Base-by-base conservation (phyloP, 2,888 invertebrate species). In the Drosophila infuscata region DNA sequence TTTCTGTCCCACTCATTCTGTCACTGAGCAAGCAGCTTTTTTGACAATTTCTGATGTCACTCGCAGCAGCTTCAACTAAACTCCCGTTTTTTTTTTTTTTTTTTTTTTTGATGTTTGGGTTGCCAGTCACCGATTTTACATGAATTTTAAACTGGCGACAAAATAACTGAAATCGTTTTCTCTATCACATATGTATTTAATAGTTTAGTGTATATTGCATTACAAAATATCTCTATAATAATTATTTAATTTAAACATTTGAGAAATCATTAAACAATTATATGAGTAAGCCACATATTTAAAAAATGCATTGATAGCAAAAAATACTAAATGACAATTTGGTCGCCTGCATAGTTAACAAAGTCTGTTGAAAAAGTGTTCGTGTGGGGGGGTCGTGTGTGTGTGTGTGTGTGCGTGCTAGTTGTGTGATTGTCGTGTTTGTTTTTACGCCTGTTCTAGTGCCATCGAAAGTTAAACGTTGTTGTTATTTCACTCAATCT, bases 381-480 rank as follows among this genome's bases (percentile, higher is more conserved):
- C 29, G n/a, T 12, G 54, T 38, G 35, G 4, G n/a, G 20, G 20
- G 0, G 6, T 15, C 4, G 43, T 43, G 20, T 20, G 11, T 29
- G 17, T 29, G 36, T 36, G 29, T 5, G 0, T 29, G 17, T 51
- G 49, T 36, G 25, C 29, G 53, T 51, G 59, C 36, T 51, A 46
- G 43, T 48, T n/a, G 51, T 36, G n/a, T 29, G 36, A 36, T 41
- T 51, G 64, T 64, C 53, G 54, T 61, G 30, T 59, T 36, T 49
- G 49, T 60, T 60, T 78, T 81, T 72, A 74, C 82, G 68, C 67
- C 74, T 72, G 43, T 64, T 77, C 63, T 70, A 83, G 88, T 76
- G 73, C 68, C 73, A 81, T 81, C 63, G 74, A 79, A 70, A 61
- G 67, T 58, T 79, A 15, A 78, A 66, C 36, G 59, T 67, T 75